These are phyloP conservation scores for Fissipunctia ypsillon DNA, from an alignment of 2,888 invertebrate genomes.

Conservation along the genomic window DNA sequence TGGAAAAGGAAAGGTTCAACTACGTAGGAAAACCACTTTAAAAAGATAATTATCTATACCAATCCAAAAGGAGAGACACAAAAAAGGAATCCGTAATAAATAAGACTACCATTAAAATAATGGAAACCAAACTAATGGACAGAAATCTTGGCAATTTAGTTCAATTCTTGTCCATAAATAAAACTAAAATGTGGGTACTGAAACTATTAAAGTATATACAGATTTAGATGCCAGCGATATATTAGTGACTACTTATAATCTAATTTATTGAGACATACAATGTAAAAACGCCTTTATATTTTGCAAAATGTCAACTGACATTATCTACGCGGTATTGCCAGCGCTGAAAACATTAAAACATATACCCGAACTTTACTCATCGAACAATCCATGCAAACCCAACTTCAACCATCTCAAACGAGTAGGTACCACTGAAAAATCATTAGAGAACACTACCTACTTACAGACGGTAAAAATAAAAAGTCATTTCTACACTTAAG, in stretches of 20 bases:
- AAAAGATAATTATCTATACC: not conserved
- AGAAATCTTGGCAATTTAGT: constrained; percentile 42
- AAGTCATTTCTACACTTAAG: constrained; percentile 85
- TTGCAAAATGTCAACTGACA: constrained; percentile 53
- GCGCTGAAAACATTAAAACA: constrained; percentile 41
- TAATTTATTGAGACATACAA: constrained; percentile 49
- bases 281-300: constrained; percentile 35
- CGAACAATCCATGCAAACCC: constrained; percentile 49
- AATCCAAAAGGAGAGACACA: not conserved
- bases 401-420: constrained; percentile 50
- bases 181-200: constrained; percentile 38
- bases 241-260: constrained; percentile 24
- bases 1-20: not conserved
- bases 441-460: constrained; percentile 69
- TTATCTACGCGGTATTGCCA: constrained; percentile 59
- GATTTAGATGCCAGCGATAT: constrained; percentile 44
- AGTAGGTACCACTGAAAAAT: constrained; percentile 61
- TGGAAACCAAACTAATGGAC: constrained; percentile 45
- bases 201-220: constrained; percentile 35
- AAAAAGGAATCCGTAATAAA: constrained; percentile 16
- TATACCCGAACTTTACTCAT: constrained; percentile 45
- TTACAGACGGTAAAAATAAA: constrained; percentile 75
- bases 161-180: constrained; percentile 49
- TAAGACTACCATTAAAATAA: constrained; percentile 43
- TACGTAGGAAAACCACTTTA: constrained; percentile 8